phyloP scores from a whole-genome alignment of 2,113 vertebrate species.

The Elaphurus davidianus region DNA sequence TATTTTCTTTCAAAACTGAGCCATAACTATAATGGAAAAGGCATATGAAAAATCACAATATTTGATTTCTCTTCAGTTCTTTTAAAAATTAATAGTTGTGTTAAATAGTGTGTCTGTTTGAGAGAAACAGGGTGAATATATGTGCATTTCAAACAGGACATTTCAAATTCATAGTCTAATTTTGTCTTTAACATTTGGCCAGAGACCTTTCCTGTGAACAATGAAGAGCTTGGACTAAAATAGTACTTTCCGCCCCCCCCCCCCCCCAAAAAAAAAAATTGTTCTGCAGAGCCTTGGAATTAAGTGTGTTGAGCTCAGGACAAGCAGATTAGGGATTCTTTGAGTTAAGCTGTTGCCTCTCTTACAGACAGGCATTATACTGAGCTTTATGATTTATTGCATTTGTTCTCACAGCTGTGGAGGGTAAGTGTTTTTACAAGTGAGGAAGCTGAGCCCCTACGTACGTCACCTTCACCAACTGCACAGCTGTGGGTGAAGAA shows the following conservation, averaged over 20 bases:
- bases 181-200: neutral
- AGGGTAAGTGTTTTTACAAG: neutral
- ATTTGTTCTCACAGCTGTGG: neutral
- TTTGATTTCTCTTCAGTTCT: neutral
- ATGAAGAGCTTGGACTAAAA: neutral
- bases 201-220: neutral
- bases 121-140: neutral
- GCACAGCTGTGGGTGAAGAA: neutral
- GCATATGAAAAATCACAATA: neutral
- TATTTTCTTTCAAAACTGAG: neutral
- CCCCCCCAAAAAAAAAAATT: too few species aligned
- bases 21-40: neutral
- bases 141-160: neutral
- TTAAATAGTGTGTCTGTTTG: neutral
- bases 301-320: neutral
- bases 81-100: neutral
- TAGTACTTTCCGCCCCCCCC: neutral
- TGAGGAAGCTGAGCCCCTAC: neutral
- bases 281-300: neutral
- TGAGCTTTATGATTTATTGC: neutral
- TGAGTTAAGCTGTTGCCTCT: neutral
- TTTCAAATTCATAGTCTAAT: neutral
- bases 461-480: neutral
- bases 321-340: neutral
- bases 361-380: neutral